Evolutionary conservation across 1,140 invertebrate genomes (phyloP), one percentile per base, ranked within the genome.

Genomic region (Hylyphantes graminicola): DNA sequence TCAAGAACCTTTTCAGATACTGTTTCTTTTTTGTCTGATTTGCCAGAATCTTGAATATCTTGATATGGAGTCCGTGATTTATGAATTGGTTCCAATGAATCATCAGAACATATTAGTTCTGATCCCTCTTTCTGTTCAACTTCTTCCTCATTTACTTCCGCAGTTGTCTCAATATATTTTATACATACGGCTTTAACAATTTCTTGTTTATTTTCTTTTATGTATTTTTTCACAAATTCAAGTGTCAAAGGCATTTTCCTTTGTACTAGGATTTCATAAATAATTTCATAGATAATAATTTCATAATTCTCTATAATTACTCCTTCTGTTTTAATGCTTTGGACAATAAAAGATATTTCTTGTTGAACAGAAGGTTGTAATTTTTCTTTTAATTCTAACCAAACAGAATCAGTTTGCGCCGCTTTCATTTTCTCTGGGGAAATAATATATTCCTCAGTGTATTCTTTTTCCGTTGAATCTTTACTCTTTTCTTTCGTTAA

Each of bases 71-170:
- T 35, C 35, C 1, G 35, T 35, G 35, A 35, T 35, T 35, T 35
- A 35, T 35, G 35, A 35, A 35, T 35, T 1, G 35, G 35, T 35
- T 35, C 35, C 35, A 35, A 35, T 35, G 35, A 35, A 35, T 35
- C 35, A 35, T 35, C 35, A 35, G 35, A 35, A 35, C 35, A 35
- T 35, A 35, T 35, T 2, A 35, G 35, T 35, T 35, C 35, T 54
- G 73, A 90, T 93, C 87, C 93, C 92, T 86, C 6, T n/a, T 4
- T 5, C 21, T 48, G 6, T 67, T 67, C 75, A 5, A 13, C 19
- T 86, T 61, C 82, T 76, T 13, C 81, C 87, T n/a, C 86, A 85
- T 21, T 89, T 88, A 85, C 90, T 92, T 87, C 93, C 92, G 86
- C 93, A 51, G 85, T 81, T 19, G 82, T 87, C 19, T 2, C 35